These are phyloP conservation scores for Zophobas morio DNA, from an alignment of 1,140 invertebrate genomes.

Conservation along the genomic window DNA sequence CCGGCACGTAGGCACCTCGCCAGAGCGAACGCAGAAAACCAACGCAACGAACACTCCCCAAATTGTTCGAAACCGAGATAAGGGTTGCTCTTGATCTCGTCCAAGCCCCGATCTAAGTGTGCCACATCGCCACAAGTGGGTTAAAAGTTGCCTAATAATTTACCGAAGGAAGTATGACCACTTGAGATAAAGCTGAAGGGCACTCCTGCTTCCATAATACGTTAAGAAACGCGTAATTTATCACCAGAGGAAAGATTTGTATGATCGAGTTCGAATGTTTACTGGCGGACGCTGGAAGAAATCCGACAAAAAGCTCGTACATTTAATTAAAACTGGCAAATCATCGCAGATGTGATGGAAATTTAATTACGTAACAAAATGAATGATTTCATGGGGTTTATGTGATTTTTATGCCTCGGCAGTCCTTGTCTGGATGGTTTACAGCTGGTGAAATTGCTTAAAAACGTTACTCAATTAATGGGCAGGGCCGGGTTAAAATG, in stretches of 20 bases:
- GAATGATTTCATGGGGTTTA: slow-evolving; percentile 26
- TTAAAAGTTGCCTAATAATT: slow-evolving; percentile 31
- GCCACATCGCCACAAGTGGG: slow-evolving; percentile 21
- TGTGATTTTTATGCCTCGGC: slow-evolving; percentile 31
- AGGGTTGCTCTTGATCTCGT: slow-evolving; percentile 10
- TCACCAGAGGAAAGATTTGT: slow-evolving; percentile 23
- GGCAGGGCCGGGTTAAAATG: neutral
- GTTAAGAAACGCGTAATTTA: slow-evolving; percentile 29
- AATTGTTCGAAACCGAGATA: neutral
- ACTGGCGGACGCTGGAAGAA: neutral
- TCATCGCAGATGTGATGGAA: slow-evolving; percentile 35
- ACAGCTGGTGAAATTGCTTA: slow-evolving; percentile 17
- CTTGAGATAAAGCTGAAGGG: slow-evolving; percentile 29
- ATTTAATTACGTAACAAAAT: slow-evolving; percentile 37
- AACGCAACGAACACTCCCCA: too few species aligned
- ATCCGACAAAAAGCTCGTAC: slow-evolving; percentile 30
- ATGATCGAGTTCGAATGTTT: slow-evolving; percentile 16
- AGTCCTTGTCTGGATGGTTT: slow-evolving; percentile 25
- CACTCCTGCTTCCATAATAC: slow-evolving; percentile 26
- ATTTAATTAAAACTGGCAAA: slow-evolving; percentile 36
- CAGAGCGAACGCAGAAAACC: too few species aligned
- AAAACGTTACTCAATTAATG: neutral
- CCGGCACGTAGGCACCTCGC: too few species aligned
- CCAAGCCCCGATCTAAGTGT: neutral
- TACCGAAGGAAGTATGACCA: slow-evolving; percentile 37